These are phyloP conservation scores for Caenorhabditis sulstoni DNA, from an alignment of 2,888 invertebrate species.

Conservation along the genomic window DNA sequence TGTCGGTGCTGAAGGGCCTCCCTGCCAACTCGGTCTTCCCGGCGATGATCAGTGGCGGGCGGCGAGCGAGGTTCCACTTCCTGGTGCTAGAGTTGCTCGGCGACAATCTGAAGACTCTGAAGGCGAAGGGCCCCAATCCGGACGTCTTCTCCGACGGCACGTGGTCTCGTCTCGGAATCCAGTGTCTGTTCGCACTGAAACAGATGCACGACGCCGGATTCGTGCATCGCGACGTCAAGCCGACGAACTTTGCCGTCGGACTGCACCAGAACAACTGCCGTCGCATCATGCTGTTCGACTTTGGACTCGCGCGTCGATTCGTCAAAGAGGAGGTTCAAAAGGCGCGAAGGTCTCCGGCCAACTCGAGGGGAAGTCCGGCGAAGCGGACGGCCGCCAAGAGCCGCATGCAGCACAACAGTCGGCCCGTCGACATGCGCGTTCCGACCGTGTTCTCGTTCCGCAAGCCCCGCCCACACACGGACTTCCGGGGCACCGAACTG, in stretches of 20 bases:
- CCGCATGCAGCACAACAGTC: no score
- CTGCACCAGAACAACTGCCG: not conserved
- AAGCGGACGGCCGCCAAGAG: no score
- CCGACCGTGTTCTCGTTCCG: no score
- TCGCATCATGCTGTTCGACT: conserved; percentile 41
- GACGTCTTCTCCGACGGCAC: conserved; percentile 25
- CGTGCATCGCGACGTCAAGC: conserved; percentile 66
- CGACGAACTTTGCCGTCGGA: conserved; percentile 61
- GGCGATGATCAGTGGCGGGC: conserved; percentile 23
- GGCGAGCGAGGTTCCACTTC: conserved; percentile 15
- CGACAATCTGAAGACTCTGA: conserved; percentile 36
- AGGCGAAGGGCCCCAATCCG: conserved; percentile 16
- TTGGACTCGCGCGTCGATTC: conserved; percentile 32
- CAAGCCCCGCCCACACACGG: not conserved
- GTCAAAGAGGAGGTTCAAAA: no score
- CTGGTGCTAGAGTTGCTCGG: conserved; percentile 47
- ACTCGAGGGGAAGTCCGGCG: no score
- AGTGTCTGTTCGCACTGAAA: conserved; percentile 56
- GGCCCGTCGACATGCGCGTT: no score
- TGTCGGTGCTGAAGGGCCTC: conserved; percentile 2
- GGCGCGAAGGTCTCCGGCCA: no score
- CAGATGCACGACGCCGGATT: conserved; percentile 65
- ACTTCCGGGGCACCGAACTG: conserved; percentile 51
- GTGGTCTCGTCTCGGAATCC: conserved; percentile 46
- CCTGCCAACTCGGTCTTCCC: conserved; percentile 25